A percentile compares a stretch with the other conserved stretches of the same genome.
Conservation (phyloP, 2,797 vertebrate genomes). For the Nothura maculosa region DNA sequence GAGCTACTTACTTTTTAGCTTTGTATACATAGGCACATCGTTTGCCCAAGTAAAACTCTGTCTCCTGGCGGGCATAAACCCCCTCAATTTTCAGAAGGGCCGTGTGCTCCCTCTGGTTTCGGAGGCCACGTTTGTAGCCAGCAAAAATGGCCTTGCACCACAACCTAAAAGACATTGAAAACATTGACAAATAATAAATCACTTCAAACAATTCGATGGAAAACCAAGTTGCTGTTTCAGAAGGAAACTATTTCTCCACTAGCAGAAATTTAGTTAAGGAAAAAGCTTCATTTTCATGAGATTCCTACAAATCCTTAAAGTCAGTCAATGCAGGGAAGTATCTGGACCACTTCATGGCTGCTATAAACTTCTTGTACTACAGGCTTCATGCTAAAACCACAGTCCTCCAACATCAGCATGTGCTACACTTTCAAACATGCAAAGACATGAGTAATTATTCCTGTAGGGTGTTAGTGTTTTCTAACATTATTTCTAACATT, state of each 20-base stretch:
- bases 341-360: accelerated
- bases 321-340: not conserved
- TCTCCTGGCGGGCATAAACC: slow-evolving; percentile 92
- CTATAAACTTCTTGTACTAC: not conserved
- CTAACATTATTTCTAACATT: too few relatives aligned
- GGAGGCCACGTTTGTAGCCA: slow-evolving; percentile 96
- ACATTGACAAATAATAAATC: not conserved
- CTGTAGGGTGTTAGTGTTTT: accelerated
- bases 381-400: not conserved
- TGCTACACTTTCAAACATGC: not conserved
- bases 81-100: slow-evolving; percentile 96
- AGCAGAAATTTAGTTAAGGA: not conserved
- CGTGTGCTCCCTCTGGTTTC: slow-evolving; percentile 97
- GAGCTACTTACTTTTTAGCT: slow-evolving; percentile 93
- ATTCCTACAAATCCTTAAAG: accelerated
- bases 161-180: slow-evolving; percentile 80
- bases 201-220: accelerated
- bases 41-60: slow-evolving; percentile 97
- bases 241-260: not conserved
- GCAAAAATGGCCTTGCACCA: slow-evolving; percentile 98
- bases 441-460: not conserved
- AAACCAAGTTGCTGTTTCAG: not conserved
- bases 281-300: not conserved
- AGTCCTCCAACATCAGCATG: not conserved
- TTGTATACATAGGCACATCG: slow-evolving; percentile 98